Conservation (phyloP, 2,888 invertebrate species). For the Chrysotoxum bicinctum region DNA sequence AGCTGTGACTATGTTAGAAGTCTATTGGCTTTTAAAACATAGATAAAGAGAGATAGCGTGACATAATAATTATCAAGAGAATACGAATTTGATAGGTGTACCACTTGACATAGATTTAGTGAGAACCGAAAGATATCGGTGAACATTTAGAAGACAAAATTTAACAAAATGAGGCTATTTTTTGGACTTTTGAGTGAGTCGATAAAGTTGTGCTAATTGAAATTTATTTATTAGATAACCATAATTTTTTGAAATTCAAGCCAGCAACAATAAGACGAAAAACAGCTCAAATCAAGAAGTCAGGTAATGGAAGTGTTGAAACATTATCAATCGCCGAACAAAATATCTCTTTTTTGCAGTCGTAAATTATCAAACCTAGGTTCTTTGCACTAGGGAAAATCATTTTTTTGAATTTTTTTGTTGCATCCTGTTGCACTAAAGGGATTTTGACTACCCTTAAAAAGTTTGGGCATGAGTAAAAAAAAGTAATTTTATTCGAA, state of each 20-base stretch:
- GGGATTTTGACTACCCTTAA: no score
- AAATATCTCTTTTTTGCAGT: no score
- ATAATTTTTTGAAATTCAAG: background rate
- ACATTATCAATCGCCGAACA: no score
- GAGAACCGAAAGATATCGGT: conserved; percentile 36
- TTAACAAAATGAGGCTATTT: background rate
- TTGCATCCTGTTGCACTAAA: no score
- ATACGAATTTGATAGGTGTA: conserved; percentile 54
- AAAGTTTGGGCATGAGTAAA: no score
- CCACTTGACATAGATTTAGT: conserved; percentile 60
- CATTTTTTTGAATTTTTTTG: no score
- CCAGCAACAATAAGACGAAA: no score
- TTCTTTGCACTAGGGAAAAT: no score
- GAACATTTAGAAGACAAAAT: background rate
- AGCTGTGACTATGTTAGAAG: conserved; percentile 40
- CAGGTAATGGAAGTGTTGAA: no score
- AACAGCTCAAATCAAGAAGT: background rate
- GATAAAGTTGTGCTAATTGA: background rate
- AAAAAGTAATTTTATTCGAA: no score
- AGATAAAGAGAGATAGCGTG: conserved; percentile 26
- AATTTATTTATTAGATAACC: background rate
- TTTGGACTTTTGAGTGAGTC: background rate
- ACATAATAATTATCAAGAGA: conserved; percentile 64
- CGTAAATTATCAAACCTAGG: no score
- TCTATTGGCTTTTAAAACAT: conserved; percentile 49